These are phyloP conservation scores for Lacanobia oleracea DNA, from an alignment of 2,888 invertebrate species.

Conservation along the genomic window DNA sequence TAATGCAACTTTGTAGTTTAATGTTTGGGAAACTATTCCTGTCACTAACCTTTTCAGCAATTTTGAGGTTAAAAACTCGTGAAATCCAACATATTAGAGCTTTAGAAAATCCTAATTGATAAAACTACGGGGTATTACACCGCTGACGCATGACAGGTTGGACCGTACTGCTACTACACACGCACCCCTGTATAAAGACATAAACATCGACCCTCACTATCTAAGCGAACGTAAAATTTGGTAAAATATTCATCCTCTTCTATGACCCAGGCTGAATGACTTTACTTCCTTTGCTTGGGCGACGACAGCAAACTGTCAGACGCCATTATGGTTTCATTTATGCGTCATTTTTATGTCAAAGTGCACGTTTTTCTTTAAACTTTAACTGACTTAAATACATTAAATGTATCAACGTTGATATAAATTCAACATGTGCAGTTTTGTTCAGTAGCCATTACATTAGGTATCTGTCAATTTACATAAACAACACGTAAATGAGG, in stretches of 20 bases:
- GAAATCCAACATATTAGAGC: background rate
- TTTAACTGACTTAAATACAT: no score
- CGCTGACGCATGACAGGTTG: constrained; percentile 79
- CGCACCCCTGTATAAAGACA: constrained; percentile 87
- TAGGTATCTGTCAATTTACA: constrained; percentile 32
- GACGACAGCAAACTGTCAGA: constrained; percentile 6
- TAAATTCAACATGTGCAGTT: background rate
- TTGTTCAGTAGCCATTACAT: constrained; percentile 4
- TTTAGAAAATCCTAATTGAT: constrained; percentile 63
- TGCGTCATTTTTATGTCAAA: background rate
- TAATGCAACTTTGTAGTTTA: constrained; percentile 8
- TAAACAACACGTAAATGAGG: constrained; percentile 41
- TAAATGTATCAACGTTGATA: background rate
- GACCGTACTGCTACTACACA: constrained; percentile 79
- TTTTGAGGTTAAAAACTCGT: background rate
- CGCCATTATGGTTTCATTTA: constrained; percentile 22
- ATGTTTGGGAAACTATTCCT: background rate
- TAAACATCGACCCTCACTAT: constrained; percentile 77
- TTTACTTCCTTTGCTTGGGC: constrained; percentile 45
- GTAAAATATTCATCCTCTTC: constrained; percentile 71
- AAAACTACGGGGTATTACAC: constrained; percentile 65
- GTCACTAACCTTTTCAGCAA: background rate
- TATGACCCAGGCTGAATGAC: constrained; percentile 44
- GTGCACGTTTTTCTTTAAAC: no score
- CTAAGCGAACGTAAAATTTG: constrained; percentile 75